These are phyloP conservation scores for Perodicticus potto DNA, from an alignment of 2,797 vertebrate species.

Conservation along the genomic window DNA sequence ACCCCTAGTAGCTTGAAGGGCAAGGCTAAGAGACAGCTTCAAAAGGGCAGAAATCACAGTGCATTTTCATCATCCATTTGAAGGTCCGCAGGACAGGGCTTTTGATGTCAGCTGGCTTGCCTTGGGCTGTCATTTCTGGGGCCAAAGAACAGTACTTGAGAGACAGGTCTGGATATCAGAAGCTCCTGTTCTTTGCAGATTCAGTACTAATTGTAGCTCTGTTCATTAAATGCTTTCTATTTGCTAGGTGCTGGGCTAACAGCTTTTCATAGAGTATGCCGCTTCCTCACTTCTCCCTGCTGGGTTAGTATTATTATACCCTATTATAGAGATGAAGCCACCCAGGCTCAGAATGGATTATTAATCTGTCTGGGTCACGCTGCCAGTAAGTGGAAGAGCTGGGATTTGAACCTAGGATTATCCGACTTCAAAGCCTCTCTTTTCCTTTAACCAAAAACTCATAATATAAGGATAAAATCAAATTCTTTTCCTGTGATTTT, in stretches of 20 bases:
- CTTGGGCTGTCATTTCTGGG: conserved; percentile 59
- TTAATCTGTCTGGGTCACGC: neutral
- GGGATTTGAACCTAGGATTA: neutral
- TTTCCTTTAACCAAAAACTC: conserved; percentile 66
- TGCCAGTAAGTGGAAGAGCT: neutral
- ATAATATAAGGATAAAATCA: conserved; percentile 81
- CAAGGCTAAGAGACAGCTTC: conserved; percentile 7
- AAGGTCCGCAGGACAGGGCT: conserved; percentile 71
- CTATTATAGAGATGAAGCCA: neutral
- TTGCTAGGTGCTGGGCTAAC: neutral
- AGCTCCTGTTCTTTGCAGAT: neutral
- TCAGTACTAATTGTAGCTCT: neutral
- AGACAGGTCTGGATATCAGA: conserved; percentile 73
- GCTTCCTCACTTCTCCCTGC: neutral
- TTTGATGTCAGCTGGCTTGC: conserved; percentile 70
- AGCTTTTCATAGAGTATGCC: neutral
- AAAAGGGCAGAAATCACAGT: neutral
- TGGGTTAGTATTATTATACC: neutral
- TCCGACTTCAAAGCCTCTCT: conserved; percentile 17
- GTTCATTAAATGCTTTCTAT: neutral
- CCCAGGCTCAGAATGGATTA: neutral
- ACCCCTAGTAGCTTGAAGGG: neutral
- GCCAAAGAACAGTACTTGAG: conserved; percentile 67
- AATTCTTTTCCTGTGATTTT: conserved; percentile 63
- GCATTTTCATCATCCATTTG: conserved; percentile 58